Percentiles rank a stretch among this genome's conserved stretches.
Conservation (phyloP, 2,888 invertebrate genomes). For the Antheraea yamamai region DNA sequence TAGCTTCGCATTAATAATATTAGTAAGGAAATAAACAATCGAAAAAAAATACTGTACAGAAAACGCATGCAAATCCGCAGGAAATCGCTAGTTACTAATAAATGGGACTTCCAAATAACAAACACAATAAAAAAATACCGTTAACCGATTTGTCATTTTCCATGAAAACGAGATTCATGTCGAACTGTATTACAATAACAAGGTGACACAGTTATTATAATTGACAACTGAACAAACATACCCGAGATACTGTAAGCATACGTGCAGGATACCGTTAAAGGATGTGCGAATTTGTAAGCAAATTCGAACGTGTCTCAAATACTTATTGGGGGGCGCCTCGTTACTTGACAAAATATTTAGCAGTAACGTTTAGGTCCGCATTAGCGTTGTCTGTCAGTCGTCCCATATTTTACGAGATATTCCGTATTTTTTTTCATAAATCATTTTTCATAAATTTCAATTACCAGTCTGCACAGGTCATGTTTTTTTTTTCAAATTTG, state of each 20-base stretch:
- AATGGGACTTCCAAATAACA: background rate
- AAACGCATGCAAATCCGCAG: too few relatives aligned
- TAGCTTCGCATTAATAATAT: too few relatives aligned
- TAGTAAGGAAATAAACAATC: too few relatives aligned
- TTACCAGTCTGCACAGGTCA: too few relatives aligned
- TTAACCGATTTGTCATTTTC: background rate
- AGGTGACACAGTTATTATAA: conserved; percentile 31
- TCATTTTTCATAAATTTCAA: too few relatives aligned
- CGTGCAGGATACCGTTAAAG: conserved; percentile 12
- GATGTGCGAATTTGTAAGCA: conserved; percentile 7
- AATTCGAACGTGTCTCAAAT: background rate
- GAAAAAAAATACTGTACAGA: too few relatives aligned
- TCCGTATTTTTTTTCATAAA: too few relatives aligned
- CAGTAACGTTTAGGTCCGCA: background rate
- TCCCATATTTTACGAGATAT: too few relatives aligned
- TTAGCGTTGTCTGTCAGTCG: background rate
- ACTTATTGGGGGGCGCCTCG: background rate
- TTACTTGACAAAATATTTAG: background rate
- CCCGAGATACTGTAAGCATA: conserved; percentile 15
- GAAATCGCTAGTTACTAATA: background rate
- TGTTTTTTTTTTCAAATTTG: too few relatives aligned
- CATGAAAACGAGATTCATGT: background rate
- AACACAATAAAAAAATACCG: background rate
- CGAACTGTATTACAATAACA: conserved; percentile 23
- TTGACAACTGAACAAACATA: conserved; percentile 24